Evolutionary conservation across 1,140 invertebrate genomes (phyloP).

Genomic region (Bombyx mori): ASM3026992v2 NC_085127.1:3317001-3317500

Average conservation of each 20-base stretch:
- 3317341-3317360: too few relatives aligned
- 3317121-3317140: conserved; percentile 90
- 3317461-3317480: too few relatives aligned
- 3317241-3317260: not conserved
- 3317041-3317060: conserved; percentile 3
- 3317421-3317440: too few relatives aligned
- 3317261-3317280: too few relatives aligned
- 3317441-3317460: too few relatives aligned
- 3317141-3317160: conserved; percentile 95
- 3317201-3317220: conserved; percentile 99
- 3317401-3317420: too few relatives aligned
- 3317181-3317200: conserved; percentile 99
- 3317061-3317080: not conserved
- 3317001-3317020: conserved; percentile 58
- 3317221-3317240: conserved; percentile 82
- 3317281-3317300: not conserved
- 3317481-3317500: too few relatives aligned
- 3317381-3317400: too few relatives aligned
- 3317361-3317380: too few relatives aligned
- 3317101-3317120: conserved; percentile 23
- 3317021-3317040: conserved; percentile 62
- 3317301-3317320: too few relatives aligned
- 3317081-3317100: conserved; percentile 3
- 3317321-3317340: too few relatives aligned
- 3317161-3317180: conserved; percentile 94